Conservation (phyloP, 2,113 vertebrate species). For the Ifrita kowaldi region DNA sequence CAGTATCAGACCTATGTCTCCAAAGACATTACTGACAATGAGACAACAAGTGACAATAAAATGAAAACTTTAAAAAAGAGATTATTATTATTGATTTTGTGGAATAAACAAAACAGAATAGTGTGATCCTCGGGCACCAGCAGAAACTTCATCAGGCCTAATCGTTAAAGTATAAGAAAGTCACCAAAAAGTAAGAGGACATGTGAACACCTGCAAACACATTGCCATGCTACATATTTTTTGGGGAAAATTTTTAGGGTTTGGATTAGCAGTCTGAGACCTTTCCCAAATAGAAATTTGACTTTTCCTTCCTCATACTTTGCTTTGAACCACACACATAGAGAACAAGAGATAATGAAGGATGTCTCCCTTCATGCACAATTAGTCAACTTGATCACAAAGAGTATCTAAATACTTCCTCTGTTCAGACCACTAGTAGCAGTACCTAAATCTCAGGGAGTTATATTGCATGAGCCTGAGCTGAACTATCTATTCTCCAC, state of each 20-base stretch:
- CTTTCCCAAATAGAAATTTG: not conserved
- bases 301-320: not conserved
- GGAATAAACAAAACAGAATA: not conserved
- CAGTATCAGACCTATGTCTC: not conserved
- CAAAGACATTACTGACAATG: not conserved
- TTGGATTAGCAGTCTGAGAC: not conserved
- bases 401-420: not conserved
- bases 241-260: not conserved
- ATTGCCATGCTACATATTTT: fast-evolving
- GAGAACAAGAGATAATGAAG: not conserved
- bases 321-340: not conserved
- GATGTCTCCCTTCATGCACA: not conserved
- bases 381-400: not conserved
- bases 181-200: not conserved
- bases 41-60: not conserved
- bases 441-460: not conserved
- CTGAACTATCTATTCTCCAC: not conserved
- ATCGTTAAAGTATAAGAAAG: not conserved
- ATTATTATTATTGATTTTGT: not conserved
- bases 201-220: not conserved
- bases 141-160: not conserved
- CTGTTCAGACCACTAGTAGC: not conserved
- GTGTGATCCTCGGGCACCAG: not conserved
- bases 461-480: not conserved
- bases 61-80: not conserved